Percentiles rank a stretch among this genome's conserved stretches.
phyloP scores from a whole-genome alignment of 2,797 vertebrate species.

The Cheracebus regulus region DNA sequence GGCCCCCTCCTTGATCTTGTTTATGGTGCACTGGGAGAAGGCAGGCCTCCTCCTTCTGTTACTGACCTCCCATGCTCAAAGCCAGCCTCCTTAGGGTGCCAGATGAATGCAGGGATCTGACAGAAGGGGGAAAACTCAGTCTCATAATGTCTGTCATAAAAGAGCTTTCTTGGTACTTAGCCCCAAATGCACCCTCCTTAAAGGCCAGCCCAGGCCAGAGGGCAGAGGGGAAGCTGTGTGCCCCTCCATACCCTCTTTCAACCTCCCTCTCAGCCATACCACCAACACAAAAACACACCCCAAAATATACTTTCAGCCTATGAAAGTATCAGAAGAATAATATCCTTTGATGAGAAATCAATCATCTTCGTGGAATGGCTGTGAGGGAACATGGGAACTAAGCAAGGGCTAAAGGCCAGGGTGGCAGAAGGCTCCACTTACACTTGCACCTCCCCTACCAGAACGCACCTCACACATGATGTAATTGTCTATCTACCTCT shows the following conservation, averaged over 20 bases:
- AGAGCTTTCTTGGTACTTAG: neutral
- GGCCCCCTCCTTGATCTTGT: neutral
- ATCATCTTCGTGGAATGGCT: neutral
- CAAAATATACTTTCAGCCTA: neutral
- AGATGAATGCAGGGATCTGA: neutral
- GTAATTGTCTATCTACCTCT: neutral
- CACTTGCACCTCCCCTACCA: neutral
- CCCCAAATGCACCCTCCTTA: constrained; percentile 48
- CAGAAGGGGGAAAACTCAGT: neutral
- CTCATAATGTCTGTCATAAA: neutral
- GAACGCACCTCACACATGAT: neutral
- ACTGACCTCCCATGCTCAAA: neutral
- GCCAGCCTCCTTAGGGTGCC: neutral
- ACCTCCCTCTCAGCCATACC: neutral
- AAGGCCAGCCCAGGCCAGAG: neutral
- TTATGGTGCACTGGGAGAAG: neutral
- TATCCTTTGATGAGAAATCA: neutral
- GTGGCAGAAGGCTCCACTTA: neutral
- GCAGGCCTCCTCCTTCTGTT: neutral
- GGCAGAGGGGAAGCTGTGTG: neutral
- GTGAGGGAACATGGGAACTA: neutral
- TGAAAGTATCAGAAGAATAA: neutral
- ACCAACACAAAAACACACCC: neutral
- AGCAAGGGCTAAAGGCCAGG: neutral
- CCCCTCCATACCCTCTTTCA: neutral